Conservation (phyloP, 2,113 vertebrate species). For the Delphinapterus leucas region DNA sequence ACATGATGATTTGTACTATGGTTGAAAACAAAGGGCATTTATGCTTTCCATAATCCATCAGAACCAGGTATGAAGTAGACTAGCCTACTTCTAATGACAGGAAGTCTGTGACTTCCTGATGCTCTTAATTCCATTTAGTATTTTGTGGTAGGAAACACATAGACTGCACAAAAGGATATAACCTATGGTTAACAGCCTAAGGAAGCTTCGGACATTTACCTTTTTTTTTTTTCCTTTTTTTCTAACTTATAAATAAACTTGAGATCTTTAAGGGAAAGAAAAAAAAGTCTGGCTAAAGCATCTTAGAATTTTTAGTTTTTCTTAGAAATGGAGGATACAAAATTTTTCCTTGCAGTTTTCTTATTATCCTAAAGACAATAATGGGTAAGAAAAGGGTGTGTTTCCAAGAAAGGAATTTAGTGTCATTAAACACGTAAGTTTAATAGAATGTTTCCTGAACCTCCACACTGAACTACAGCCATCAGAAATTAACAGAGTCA, state of each 20-base stretch:
- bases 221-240: not conserved
- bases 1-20: not conserved
- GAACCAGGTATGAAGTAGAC: slow-evolving; percentile 45
- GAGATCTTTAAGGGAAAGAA: slow-evolving; percentile 57
- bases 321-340: slow-evolving; percentile 43
- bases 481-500: slow-evolving; percentile 45
- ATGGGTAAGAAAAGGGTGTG: not conserved
- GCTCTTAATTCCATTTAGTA: slow-evolving; percentile 64
- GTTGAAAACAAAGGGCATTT: slow-evolving; percentile 57
- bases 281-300: slow-evolving; percentile 50
- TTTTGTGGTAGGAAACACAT: slow-evolving; percentile 61
- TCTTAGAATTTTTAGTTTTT: slow-evolving; percentile 30
- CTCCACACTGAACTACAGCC: not conserved
- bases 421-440: slow-evolving; percentile 35
- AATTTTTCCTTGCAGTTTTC: slow-evolving; percentile 50
- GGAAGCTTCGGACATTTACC: slow-evolving; percentile 20
- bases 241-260: slow-evolving; percentile 58
- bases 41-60: slow-evolving; percentile 33
- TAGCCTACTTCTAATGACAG: slow-evolving; percentile 53
- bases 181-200: slow-evolving; percentile 37
- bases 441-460: slow-evolving; percentile 18
- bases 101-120: slow-evolving; percentile 66
- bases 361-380: slow-evolving; percentile 42
- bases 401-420: slow-evolving; percentile 62
- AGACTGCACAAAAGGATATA: slow-evolving; percentile 45